Conservation (phyloP, 2,888 invertebrate genomes). For the Stenoptilia bipunctidactyla region DNA sequence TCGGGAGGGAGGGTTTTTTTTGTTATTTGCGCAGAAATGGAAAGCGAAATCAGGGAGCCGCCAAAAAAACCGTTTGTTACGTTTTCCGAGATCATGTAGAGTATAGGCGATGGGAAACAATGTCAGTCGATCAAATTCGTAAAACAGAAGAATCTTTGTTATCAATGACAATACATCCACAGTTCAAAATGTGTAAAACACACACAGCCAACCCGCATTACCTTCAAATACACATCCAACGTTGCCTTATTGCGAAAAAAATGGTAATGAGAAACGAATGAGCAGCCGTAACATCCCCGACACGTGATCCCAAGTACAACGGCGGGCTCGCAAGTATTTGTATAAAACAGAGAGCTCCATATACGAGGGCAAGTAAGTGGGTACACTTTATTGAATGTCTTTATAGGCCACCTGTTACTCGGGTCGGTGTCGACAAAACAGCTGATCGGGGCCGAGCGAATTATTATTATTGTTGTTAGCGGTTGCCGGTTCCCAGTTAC, state of each 20-base stretch:
- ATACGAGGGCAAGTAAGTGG: constrained; percentile 53
- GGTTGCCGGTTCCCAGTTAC: constrained; percentile 64
- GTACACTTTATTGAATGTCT: constrained; percentile 70
- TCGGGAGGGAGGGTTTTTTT: too few relatives aligned
- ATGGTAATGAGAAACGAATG: background rate
- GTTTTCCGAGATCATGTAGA: too few relatives aligned
- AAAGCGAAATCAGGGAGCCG: too few relatives aligned
- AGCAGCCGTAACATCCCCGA: background rate
- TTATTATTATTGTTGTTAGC: constrained; percentile 61
- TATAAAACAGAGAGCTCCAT: constrained; percentile 57
- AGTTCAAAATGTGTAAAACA: too few relatives aligned
- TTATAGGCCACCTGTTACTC: constrained; percentile 72
- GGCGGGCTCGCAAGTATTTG: constrained; percentile 23
- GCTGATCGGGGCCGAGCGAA: constrained; percentile 64
- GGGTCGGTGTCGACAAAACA: constrained; percentile 65
- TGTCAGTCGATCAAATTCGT: too few relatives aligned
- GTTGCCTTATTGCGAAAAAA: background rate
- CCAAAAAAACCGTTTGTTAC: too few relatives aligned
- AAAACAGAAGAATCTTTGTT: too few relatives aligned
- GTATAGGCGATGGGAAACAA: too few relatives aligned
- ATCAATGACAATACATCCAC: too few relatives aligned
- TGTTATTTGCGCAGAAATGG: too few relatives aligned
- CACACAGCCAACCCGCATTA: too few relatives aligned
- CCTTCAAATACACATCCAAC: too few relatives aligned
- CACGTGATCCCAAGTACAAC: background rate